Base-by-base conservation (phyloP, 2,113 vertebrate species). In the Lagopus leucura region DNA sequence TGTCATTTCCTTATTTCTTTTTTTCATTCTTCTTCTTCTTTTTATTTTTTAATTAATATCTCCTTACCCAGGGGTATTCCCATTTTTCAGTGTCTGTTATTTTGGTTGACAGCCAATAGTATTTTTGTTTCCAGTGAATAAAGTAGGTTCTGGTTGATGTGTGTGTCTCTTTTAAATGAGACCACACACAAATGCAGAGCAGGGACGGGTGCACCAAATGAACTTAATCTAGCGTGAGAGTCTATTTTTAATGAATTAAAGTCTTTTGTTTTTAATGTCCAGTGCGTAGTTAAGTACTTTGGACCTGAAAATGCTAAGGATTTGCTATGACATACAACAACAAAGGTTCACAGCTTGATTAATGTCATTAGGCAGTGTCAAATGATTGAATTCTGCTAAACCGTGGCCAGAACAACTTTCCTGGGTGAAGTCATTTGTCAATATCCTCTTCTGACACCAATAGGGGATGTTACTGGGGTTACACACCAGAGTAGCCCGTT, bases 241-340 rank as follows among this genome's bases (percentile, higher is more conserved):
- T 90, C 91, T 92, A 88, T 90, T 95, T 96, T 96, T 93, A 96
- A 93, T 94, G 94, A 93, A 96, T 95, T 96, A 90, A 95, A 92
- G 91, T 96, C 90, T 94, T 96, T 95, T 96, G 90, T 86, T 95
- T 97, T 95, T 97, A 94, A 90, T 91, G 71, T 82, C 82, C 69
- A 91, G 81, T 86, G 91, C 90, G 85, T 94, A 90, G 88, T 84
- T 90, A 93, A 93, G 82, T 80, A 95, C 76, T 96, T 94, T 73
- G 73, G 94, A 88, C 82, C 82, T 95, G 88, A 75, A 94, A 95
- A 90, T 75, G 52, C 66, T 88, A 84, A 96, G 88, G 27, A 45
- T 96, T 96, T 95, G 86, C 94, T 95, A 92, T 95, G 90, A 95
- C 76, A 88, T 70, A 30, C 5, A 76, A 6, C 69, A 78, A 84